These are phyloP conservation scores for Chrysomela aeneicollis DNA, from an alignment of 2,888 invertebrate genomes.

Conservation along the genomic window DNA sequence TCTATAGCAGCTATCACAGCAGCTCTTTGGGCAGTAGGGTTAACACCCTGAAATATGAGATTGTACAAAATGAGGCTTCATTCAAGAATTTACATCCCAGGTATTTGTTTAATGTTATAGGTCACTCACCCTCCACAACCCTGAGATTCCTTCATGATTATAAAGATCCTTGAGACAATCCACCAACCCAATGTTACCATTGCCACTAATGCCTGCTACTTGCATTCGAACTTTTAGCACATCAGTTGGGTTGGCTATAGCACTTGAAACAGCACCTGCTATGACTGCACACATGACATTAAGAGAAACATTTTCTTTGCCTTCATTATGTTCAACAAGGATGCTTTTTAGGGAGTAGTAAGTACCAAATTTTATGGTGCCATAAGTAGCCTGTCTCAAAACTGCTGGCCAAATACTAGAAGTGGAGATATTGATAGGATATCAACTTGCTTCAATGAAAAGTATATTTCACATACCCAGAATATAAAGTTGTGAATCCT, in stretches of 20 bases:
- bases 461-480: slow-evolving; percentile 69
- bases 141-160: slow-evolving; percentile 81
- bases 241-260: slow-evolving; percentile 96
- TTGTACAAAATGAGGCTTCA: not conserved
- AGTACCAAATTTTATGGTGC: slow-evolving; percentile 95
- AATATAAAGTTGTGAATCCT: slow-evolving; percentile 85
- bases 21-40: slow-evolving; percentile 91
- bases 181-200: slow-evolving; percentile 65
- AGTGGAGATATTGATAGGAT: slow-evolving; percentile 11
- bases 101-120: not conserved
- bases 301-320: slow-evolving; percentile 67
- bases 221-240: slow-evolving; percentile 97
- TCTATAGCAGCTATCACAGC: slow-evolving; percentile 94
- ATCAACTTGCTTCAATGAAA: not conserved
- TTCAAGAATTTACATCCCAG: not conserved
- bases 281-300: slow-evolving; percentile 84
- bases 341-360: slow-evolving; percentile 88
- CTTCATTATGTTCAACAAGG: slow-evolving; percentile 66
- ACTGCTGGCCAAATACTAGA: slow-evolving; percentile 90
- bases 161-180: slow-evolving; percentile 86
- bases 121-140: slow-evolving; percentile 80
- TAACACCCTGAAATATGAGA: slow-evolving; percentile 80
- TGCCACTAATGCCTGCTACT: slow-evolving; percentile 67
- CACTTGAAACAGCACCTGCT: slow-evolving; percentile 89
- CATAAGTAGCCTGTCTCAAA: slow-evolving; percentile 92